Base-by-base conservation (phyloP, 2,113 vertebrate genomes). In the Nannospalax galili region DNA sequence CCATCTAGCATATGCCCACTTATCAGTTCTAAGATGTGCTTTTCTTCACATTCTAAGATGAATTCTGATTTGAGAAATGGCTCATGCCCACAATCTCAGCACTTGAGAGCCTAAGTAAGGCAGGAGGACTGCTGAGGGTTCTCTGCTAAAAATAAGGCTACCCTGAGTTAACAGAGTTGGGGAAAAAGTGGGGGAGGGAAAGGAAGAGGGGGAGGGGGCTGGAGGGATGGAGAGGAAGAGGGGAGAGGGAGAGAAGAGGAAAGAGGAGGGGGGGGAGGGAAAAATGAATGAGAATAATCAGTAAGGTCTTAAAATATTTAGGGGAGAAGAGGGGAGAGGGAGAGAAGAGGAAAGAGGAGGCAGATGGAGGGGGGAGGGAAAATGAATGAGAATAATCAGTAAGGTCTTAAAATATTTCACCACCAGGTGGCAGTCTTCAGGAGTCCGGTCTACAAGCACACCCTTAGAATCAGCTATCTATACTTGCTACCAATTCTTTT, bases 341-440 rank as follows among this genome's bases (percentile, higher is more conserved):
- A 42, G 60, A 32, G 0, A n/a, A 20, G 7, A 56, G 8, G 40
- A 12, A 7, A 30, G 40, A 48, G 42, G 20, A 17, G 24, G 56
- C 7, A 62, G 12, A 3, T 16, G 1, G 19, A 14, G 35, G 35
- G 26, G 64, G 28, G 26, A 65, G 12, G 37, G 69, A 15, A 19
- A 72, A 17, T 1, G 14, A 16, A 70, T 15, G 32, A 91, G 58
- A 69, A 90, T 48, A 42, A 93, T 74, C 56, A 64, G n/a, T 62
- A 65, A 88, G 30, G 30, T 86, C 35, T n/a, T 90, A 86, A 14
- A 40, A 35, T 62, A 14, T 73, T 90, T 77, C 62, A 67, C 96
- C 96, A 90, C 92, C 67, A 97, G 97, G 84, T 86, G 90, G 96
- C 96, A 95, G 60, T 72, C 93, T 91, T 89, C 42, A 52, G 16